Evolutionary conservation across 2,113 vertebrate genomes (phyloP).

Genomic region (Acanthochromis polyacanthus): DNA sequence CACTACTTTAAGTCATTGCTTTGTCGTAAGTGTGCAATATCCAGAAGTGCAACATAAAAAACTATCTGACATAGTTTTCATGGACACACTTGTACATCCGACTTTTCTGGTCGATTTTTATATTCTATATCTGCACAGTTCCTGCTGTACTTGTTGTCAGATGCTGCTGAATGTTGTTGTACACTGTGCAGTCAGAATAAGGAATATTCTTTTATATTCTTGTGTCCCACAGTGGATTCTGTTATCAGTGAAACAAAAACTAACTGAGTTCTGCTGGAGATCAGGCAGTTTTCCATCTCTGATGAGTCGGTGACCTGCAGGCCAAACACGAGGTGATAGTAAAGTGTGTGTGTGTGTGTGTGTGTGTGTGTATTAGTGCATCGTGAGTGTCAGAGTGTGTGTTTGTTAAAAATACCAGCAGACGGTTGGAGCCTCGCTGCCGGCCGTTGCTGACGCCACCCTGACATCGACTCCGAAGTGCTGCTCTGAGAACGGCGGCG

Average conservation of each 20-base stretch:
- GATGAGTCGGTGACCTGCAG: slow-evolving; percentile 68
- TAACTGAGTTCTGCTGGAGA: neutral
- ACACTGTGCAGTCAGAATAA: too few relatives aligned
- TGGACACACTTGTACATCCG: too few relatives aligned
- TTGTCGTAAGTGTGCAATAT: too few relatives aligned
- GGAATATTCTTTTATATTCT: neutral
- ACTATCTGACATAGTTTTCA: too few relatives aligned
- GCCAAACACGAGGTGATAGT: slow-evolving; percentile 50
- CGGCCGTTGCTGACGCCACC: slow-evolving; percentile 59
- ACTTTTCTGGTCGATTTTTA: too few relatives aligned
- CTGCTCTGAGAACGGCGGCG: slow-evolving; percentile 56
- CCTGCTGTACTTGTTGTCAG: too few relatives aligned
- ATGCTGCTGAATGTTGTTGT: too few relatives aligned
- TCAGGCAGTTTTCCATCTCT: slow-evolving; percentile 50
- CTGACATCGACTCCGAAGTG: slow-evolving; percentile 60
- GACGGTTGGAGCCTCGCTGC: slow-evolving; percentile 67
- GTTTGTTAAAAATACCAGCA: slow-evolving; percentile 71
- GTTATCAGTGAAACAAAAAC: too few relatives aligned
- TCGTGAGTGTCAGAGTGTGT: slow-evolving; percentile 17
- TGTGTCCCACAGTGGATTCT: neutral
- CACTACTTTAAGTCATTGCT: too few relatives aligned
- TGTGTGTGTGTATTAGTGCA: slow-evolving; percentile 18
- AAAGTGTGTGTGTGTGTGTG: slow-evolving; percentile 30
- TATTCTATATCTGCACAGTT: too few relatives aligned
- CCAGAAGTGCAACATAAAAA: too few relatives aligned